Conservation (phyloP, 1,140 invertebrate genomes). For the Drosophila aff. region DNA sequence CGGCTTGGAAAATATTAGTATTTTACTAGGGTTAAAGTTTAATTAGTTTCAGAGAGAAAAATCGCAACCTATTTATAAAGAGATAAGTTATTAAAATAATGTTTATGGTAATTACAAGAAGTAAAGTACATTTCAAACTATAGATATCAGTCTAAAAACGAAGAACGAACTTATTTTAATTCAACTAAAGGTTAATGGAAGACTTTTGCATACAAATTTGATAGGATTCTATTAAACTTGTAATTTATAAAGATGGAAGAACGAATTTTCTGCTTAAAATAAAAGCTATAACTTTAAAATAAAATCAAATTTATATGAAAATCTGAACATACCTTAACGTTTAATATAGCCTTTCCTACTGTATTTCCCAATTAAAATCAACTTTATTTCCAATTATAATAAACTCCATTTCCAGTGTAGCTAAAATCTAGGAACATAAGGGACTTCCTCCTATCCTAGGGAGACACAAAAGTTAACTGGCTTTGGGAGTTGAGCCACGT, state of each 20-base stretch:
- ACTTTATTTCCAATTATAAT: background rate
- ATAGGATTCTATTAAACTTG: background rate
- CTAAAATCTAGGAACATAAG: slow-evolving; percentile 3
- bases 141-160: no score
- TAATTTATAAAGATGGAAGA: background rate
- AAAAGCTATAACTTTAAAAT: no score
- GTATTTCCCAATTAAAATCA: no score
- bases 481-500: slow-evolving; percentile 55
- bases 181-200: no score
- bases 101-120: no score
- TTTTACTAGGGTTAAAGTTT: slow-evolving; percentile 43
- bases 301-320: no score
- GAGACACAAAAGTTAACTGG: slow-evolving; percentile 56
- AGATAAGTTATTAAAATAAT: no score
- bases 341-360: background rate
- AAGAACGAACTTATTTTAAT: no score
- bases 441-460: slow-evolving; percentile 11
- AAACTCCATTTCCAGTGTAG: background rate
- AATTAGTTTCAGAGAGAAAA: slow-evolving; percentile 49
- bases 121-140: no score
- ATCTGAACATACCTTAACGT: no score
- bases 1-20: slow-evolving; percentile 21
- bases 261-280: background rate
- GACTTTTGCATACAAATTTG: no score
- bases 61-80: no score